Percentiles rank a stretch among this genome's conserved stretches.
phyloP scores from a whole-genome alignment of 2,888 invertebrate genomes.

The Drosophila macrospina region DNA sequence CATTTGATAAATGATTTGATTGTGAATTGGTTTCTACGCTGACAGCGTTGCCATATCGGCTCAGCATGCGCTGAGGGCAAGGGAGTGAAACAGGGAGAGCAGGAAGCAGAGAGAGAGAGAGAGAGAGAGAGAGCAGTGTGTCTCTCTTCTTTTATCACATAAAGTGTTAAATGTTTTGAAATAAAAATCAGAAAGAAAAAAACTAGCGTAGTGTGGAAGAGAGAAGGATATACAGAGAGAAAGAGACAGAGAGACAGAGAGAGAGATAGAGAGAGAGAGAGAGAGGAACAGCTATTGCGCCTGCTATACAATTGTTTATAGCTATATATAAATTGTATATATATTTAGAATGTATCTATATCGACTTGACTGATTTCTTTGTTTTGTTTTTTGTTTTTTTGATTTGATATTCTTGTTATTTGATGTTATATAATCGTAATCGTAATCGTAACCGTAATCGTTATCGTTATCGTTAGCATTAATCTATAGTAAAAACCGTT shows the following conservation, averaged over 20 bases:
- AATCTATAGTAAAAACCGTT: constrained; percentile 38
- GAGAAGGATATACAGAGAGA: background rate
- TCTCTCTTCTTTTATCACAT: constrained; percentile 41
- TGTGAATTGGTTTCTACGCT: constrained; percentile 28
- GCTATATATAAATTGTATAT: constrained; percentile 26
- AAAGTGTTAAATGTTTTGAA: constrained; percentile 33
- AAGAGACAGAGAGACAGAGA: constrained; percentile 2
- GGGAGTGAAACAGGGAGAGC: no score
- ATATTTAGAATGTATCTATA: constrained; percentile 14
- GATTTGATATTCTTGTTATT: constrained; percentile 35
- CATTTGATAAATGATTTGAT: constrained; percentile 16
- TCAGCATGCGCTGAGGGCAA: background rate
- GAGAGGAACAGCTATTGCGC: constrained; percentile 23
- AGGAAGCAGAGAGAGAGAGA: background rate
- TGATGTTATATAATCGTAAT: constrained; percentile 28
- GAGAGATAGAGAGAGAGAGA: constrained; percentile 5
- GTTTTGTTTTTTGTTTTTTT: constrained; percentile 25
- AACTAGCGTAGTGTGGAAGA: background rate
- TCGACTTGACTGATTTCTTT: constrained; percentile 31
- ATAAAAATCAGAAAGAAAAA: background rate
- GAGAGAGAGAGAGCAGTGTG: background rate
- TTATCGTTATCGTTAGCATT: constrained; percentile 6
- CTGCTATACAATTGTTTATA: constrained; percentile 24
- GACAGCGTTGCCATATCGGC: constrained; percentile 8
- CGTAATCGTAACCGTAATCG: no score